These are phyloP conservation scores for Penaeus monodon DNA, from an alignment of 2,888 invertebrate genomes.

Conservation along the genomic window DNA sequence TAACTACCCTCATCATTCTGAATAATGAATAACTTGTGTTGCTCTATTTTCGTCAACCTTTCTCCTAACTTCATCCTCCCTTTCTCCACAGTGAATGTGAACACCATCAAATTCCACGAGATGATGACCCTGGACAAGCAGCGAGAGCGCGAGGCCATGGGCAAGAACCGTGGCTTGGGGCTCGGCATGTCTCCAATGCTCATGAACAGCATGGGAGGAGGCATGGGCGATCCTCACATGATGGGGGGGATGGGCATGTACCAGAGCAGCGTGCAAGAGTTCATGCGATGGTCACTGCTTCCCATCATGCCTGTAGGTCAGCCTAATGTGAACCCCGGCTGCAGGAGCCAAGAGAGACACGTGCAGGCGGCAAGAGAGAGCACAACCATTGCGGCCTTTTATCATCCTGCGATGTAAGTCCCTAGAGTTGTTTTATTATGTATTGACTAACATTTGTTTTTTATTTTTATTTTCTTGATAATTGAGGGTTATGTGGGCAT, in stretches of 20 bases:
- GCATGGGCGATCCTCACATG: slow-evolving; percentile 21
- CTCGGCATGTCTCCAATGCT: not conserved
- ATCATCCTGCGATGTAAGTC: slow-evolving; percentile 60
- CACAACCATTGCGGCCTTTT: slow-evolving; percentile 63
- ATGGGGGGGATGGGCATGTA: slow-evolving; percentile 26
- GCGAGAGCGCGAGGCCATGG: slow-evolving; percentile 77
- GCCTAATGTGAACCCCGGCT: slow-evolving; percentile 45
- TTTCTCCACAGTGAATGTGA: slow-evolving; percentile 82
- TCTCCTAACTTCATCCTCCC: too few species aligned
- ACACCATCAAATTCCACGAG: slow-evolving; percentile 86
- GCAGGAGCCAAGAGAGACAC: slow-evolving; percentile 54
- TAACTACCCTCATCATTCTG: too few species aligned
- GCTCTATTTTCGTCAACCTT: too few species aligned
- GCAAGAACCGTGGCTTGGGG: slow-evolving; percentile 22
- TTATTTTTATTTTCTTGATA: not conserved
- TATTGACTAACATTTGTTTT: not conserved
- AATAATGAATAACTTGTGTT: too few species aligned
- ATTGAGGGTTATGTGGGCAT: too few species aligned
- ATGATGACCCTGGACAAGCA: slow-evolving; percentile 91
- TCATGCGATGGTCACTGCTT: slow-evolving; percentile 53
- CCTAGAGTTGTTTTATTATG: not conserved
- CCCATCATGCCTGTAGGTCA: slow-evolving; percentile 53
- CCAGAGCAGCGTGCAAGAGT: slow-evolving; percentile 25
- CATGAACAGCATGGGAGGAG: slow-evolving; percentile 11
- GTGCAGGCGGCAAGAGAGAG: slow-evolving; percentile 59